A percentile compares a stretch with the other conserved stretches of the same genome.
These are phyloP conservation scores for Thymelicus acteon DNA, from an alignment of 2,888 invertebrate genomes.

Conservation along the genomic window DNA sequence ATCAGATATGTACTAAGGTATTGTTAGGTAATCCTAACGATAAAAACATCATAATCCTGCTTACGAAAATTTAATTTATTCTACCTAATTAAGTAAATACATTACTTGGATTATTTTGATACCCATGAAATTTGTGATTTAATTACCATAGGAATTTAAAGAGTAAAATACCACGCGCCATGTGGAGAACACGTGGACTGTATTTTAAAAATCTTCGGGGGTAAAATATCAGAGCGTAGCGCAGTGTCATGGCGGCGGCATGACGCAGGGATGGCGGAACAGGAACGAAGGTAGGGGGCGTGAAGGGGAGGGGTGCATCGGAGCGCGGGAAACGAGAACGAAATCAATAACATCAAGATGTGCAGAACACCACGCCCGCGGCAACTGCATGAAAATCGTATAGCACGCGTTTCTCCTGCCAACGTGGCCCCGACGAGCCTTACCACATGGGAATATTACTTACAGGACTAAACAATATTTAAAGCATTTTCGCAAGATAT, in stretches of 20 bases:
- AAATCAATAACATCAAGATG: slow-evolving; percentile 64
- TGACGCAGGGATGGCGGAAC: slow-evolving; percentile 36
- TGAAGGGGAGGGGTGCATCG: slow-evolving; percentile 46
- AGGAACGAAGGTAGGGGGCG: slow-evolving; percentile 40
- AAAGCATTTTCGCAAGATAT: no score
- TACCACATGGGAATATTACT: not conserved
- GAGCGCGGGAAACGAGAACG: slow-evolving; percentile 57
- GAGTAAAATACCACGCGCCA: slow-evolving; percentile 36
- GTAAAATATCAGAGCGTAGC: slow-evolving; percentile 40
- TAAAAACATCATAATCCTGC: no score
- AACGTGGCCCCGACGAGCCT: not conserved
- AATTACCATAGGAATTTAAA: not conserved
- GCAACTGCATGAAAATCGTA: slow-evolving; percentile 20
- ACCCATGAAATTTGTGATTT: not conserved
- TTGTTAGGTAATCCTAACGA: no score
- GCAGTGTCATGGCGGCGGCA: slow-evolving; percentile 40
- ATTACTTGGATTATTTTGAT: not conserved
- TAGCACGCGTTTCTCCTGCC: slow-evolving; percentile 12
- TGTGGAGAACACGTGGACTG: slow-evolving; percentile 54
- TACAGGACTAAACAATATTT: not conserved
- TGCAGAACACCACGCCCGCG: slow-evolving; percentile 34
- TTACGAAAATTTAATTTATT: no score
- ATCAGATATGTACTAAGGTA: no score
- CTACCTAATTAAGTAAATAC: no score
- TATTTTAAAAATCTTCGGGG: slow-evolving; percentile 56